phyloP scores from a whole-genome alignment of 2,797 vertebrate species.

The Mormyrops boulengeri region DNA sequence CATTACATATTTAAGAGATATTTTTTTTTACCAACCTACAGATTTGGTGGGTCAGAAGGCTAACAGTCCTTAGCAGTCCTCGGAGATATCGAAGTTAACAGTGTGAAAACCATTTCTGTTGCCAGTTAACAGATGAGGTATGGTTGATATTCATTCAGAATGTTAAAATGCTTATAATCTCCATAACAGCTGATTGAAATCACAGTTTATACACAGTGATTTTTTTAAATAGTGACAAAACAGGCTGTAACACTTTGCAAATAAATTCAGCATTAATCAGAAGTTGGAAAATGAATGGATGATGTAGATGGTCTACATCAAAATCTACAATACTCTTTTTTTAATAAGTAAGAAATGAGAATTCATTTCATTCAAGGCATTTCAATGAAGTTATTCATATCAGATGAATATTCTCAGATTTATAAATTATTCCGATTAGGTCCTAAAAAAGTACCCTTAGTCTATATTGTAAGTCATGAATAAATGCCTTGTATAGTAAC shows the following conservation, averaged over 20 bases:
- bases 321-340: neutral
- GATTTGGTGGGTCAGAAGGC: neutral
- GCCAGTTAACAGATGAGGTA: neutral
- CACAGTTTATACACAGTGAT: neutral
- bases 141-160: neutral
- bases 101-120: neutral
- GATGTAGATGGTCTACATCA: neutral
- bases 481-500: neutral
- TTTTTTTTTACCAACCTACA: slow-evolving; percentile 11
- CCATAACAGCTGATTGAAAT: neutral
- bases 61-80: neutral
- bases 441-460: neutral
- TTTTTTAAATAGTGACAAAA: neutral
- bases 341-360: neutral
- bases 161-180: neutral
- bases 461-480: neutral
- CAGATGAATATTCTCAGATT: neutral
- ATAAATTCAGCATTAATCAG: neutral
- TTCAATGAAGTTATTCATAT: neutral
- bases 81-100: neutral
- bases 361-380: neutral
- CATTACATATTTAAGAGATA: slow-evolving; percentile 12
- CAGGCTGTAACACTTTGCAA: neutral
- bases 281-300: neutral
- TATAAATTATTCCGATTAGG: neutral